A percentile compares a stretch with the other conserved stretches of the same genome.
These are phyloP conservation scores for Chrysochloris asiatica DNA, from an alignment of 2,113 vertebrate species.

Conservation along the genomic window DNA sequence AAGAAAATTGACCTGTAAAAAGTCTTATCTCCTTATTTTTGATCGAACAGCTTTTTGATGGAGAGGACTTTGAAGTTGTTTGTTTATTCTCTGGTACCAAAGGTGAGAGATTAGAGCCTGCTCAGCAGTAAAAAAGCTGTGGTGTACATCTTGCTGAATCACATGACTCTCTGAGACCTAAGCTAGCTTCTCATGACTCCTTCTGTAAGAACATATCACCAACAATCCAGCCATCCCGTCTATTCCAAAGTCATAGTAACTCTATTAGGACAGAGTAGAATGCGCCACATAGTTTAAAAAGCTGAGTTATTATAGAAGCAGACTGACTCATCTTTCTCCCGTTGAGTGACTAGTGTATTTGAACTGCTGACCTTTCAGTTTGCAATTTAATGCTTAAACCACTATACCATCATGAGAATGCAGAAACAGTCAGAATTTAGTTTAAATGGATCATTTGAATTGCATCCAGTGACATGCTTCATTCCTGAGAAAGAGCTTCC, in stretches of 20 bases:
- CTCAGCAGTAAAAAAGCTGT: not conserved
- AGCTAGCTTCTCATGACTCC: not conserved
- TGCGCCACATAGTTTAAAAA: too few species aligned
- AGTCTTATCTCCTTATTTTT: not conserved
- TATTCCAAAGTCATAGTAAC: too few species aligned
- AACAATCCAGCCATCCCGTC: too few species aligned
- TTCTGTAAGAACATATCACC: not conserved
- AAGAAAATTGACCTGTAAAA: not conserved
- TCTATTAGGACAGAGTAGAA: too few species aligned
- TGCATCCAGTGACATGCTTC: not conserved
- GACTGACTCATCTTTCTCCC: too few species aligned
- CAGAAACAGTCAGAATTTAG: not conserved
- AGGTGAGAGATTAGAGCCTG: not conserved
- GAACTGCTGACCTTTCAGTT: too few species aligned
- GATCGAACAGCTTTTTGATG: not conserved
- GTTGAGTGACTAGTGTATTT: too few species aligned
- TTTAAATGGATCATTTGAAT: not conserved
- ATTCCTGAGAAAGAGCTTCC: not conserved
- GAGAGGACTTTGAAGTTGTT: not conserved
- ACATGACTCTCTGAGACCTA: not conserved
- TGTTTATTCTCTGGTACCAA: not conserved
- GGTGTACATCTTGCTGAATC: not conserved
- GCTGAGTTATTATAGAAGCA: too few species aligned
- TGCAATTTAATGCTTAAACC: too few species aligned
- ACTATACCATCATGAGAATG: too few species aligned